Evolutionary conservation across 1,140 invertebrate genomes (phyloP).

Genomic region (Papilio glaucus): DNA sequence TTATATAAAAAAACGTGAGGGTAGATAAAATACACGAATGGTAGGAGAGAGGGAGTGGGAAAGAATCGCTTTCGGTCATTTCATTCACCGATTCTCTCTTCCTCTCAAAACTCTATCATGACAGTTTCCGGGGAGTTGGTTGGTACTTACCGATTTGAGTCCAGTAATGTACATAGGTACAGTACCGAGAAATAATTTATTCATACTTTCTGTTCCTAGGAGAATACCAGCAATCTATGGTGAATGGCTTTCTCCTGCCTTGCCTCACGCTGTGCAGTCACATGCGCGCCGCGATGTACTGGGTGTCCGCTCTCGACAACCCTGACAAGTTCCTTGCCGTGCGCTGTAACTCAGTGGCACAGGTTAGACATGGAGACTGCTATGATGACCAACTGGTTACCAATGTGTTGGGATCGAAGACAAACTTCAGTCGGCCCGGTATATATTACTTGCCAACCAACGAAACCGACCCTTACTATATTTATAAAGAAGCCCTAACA

Average conservation of each 20-base stretch:
- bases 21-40: too few species aligned
- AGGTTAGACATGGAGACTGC: conserved; percentile 59
- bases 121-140: too few species aligned
- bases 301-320: conserved; percentile 52
- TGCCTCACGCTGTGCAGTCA: conserved; percentile 73
- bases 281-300: conserved; percentile 62
- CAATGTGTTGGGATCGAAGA: conserved; percentile 64
- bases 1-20: too few species aligned
- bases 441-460: conserved; percentile 70
- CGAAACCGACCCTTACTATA: conserved; percentile 57
- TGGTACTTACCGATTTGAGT: too few species aligned
- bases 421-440: conserved; percentile 65
- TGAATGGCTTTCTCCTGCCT: conserved; percentile 63
- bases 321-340: conserved; percentile 63
- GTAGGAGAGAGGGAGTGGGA: too few species aligned
- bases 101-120: too few species aligned
- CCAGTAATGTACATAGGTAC: too few species aligned
- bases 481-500: conserved; percentile 55
- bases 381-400: conserved; percentile 47
- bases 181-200: too few species aligned
- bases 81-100: too few species aligned
- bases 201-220: conserved; percentile 50
- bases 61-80: too few species aligned
- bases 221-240: conserved; percentile 65
- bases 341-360: conserved; percentile 53